phyloP scores from a whole-genome alignment of 2,113 vertebrate genomes.

The Nansenia antarctica region DNA sequence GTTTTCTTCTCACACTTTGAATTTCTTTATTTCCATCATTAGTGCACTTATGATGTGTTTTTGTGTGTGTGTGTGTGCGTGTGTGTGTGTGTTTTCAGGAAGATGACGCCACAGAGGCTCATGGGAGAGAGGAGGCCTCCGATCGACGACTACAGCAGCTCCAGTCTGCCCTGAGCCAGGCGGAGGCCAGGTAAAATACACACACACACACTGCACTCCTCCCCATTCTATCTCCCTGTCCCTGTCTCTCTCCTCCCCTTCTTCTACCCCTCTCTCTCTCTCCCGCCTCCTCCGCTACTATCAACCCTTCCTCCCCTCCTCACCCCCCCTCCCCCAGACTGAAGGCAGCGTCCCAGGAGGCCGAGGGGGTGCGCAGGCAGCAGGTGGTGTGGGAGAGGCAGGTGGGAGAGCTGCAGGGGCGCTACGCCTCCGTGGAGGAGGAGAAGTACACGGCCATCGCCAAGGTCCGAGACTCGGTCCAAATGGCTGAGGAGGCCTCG shows the following conservation, averaged over 20 bases:
- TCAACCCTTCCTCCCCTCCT: background rate
- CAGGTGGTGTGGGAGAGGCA: conserved; percentile 80
- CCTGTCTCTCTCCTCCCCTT: background rate
- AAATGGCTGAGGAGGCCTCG: conserved; percentile 87
- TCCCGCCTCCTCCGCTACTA: background rate
- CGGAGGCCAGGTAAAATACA: conserved; percentile 81
- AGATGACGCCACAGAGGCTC: conserved; percentile 77
- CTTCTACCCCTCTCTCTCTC: background rate
- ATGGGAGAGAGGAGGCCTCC: conserved; percentile 80
- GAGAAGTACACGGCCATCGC: conserved; percentile 82
- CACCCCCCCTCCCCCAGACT: conserved; percentile 57
- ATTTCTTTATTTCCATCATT: too few relatives aligned
- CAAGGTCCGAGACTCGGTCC: conserved; percentile 83
- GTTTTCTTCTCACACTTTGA: background rate
- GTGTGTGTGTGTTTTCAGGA: conserved; percentile 74
- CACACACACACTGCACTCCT: conserved; percentile 2
- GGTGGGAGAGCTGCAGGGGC: conserved; percentile 79
- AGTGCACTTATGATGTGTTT: background rate
- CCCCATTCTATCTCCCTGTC: background rate
- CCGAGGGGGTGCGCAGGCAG: conserved; percentile 77
- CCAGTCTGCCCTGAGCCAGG: conserved; percentile 79
- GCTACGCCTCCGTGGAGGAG: conserved; percentile 73
- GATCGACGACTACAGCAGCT: conserved; percentile 83
- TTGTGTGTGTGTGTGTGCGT: conserved; percentile 9
- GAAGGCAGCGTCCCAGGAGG: conserved; percentile 73